A percentile compares a stretch with the other conserved stretches of the same genome.
phyloP scores from a whole-genome alignment of 64 coral and sea anemone genomes.

The Acropora yongei region DNA sequence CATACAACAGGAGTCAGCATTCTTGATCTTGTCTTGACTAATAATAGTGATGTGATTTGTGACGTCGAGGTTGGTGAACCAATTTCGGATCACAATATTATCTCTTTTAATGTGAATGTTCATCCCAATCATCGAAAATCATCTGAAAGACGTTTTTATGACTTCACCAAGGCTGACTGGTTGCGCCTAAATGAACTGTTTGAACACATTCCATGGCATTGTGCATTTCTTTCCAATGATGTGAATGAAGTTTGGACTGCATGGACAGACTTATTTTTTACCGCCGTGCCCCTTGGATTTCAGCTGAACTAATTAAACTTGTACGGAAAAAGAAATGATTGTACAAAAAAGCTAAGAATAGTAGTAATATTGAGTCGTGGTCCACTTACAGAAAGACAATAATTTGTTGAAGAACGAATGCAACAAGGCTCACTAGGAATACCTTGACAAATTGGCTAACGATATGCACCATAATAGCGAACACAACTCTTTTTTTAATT shows the following conservation, averaged over 20 bases:
- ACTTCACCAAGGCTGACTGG: neutral
- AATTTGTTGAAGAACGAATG: conserved; percentile 52
- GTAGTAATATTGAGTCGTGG: conserved; percentile 26
- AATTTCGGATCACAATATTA: too few relatives aligned
- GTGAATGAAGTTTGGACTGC: neutral
- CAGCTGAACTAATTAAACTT: neutral
- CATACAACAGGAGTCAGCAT: too few relatives aligned
- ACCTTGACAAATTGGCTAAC: conserved; percentile 42
- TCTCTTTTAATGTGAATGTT: neutral
- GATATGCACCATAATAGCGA: conserved; percentile 34
- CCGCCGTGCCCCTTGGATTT: neutral
- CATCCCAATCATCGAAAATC: neutral
- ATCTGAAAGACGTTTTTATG: neutral
- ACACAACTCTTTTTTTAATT: conserved; percentile 42
- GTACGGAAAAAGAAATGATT: neutral
- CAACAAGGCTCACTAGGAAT: conserved; percentile 46
- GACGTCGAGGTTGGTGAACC: too few relatives aligned
- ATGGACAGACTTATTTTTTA: neutral
- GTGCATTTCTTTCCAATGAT: neutral
- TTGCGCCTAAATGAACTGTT: neutral
- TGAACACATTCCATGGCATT: neutral
- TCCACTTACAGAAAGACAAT: conserved; percentile 16
- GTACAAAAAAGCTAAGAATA: conserved; percentile 14
- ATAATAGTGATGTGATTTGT: too few relatives aligned
- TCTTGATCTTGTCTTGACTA: too few relatives aligned